Percentiles rank a stretch among this genome's conserved stretches.
These are phyloP conservation scores for Halcyon chelicuti DNA, from an alignment of 2,797 vertebrate genomes.

Conservation along the genomic window DNA sequence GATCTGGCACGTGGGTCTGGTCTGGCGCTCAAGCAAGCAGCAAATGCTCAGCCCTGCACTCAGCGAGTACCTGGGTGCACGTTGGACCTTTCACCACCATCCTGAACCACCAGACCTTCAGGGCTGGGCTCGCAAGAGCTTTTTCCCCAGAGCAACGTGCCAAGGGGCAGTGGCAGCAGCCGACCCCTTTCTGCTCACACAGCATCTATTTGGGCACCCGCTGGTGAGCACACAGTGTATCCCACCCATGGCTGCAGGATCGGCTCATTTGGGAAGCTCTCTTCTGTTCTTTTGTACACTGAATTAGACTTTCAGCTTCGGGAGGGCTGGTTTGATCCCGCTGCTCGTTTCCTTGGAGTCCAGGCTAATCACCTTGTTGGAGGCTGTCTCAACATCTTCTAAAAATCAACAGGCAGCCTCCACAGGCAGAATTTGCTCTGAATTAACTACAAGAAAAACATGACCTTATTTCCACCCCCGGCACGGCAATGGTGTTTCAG, in stretches of 20 bases:
- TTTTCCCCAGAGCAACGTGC: neutral
- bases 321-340: neutral
- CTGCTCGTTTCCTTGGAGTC: neutral
- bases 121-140: neutral
- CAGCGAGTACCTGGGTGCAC: fast-evolving
- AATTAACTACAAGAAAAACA: fast-evolving
- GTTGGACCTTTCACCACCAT: fast-evolving
- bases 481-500: fast-evolving
- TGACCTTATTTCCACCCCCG: neutral
- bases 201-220: fast-evolving
- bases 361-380: neutral
- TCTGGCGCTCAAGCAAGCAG: neutral
- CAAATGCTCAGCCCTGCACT: neutral
- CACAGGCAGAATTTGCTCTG: neutral
- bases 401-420: neutral
- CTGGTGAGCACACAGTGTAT: fast-evolving
- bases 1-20: neutral
- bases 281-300: fast-evolving
- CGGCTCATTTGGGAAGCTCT: fast-evolving
- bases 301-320: neutral
- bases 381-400: neutral
- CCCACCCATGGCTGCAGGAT: fast-evolving
- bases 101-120: fast-evolving
- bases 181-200: neutral
- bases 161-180: neutral